Evolutionary conservation across 2,888 invertebrate species (phyloP).

Genomic region (Philereme transversata): DNA sequence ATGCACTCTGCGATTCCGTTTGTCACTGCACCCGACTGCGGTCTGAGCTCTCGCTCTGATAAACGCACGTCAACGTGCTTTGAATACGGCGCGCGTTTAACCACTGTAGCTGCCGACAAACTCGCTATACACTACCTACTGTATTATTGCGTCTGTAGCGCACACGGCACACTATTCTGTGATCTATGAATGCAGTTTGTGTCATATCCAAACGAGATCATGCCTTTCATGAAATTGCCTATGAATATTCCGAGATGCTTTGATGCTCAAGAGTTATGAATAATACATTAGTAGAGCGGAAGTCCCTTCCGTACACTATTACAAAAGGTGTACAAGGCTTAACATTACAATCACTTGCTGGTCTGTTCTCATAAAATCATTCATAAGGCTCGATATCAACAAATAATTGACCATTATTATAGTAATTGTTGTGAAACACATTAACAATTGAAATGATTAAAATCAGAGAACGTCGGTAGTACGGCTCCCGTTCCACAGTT

Average conservation of each 20-base stretch:
- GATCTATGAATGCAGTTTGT: conserved; percentile 35
- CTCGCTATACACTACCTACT: conserved; percentile 28
- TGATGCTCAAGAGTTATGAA: conserved; percentile 23
- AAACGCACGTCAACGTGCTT: conserved; percentile 79
- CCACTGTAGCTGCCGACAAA: conserved; percentile 55
- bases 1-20: conserved; percentile 82
- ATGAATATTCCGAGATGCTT: conserved; percentile 31
- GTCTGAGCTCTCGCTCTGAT: conserved; percentile 75
- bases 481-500: conserved; percentile 13
- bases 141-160: conserved; percentile 28
- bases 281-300: conserved; percentile 17
- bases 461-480: conserved; percentile 16
- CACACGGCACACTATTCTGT: conserved; percentile 23
- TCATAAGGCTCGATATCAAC: not conserved
- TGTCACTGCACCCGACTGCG: conserved; percentile 75
- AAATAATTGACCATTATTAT: too few relatives aligned
- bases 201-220: conserved; percentile 30
- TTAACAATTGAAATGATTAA: conserved; percentile 7
- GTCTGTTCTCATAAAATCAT: not conserved
- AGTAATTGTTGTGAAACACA: too few relatives aligned
- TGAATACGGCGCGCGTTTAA: conserved; percentile 68
- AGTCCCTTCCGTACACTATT: conserved; percentile 3
- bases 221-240: conserved; percentile 28
- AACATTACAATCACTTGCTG: conserved; percentile 1
- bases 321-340: conserved; percentile 13